Conservation (phyloP, 2,888 invertebrate genomes). For the Gisinianus flammeolus region DNA sequence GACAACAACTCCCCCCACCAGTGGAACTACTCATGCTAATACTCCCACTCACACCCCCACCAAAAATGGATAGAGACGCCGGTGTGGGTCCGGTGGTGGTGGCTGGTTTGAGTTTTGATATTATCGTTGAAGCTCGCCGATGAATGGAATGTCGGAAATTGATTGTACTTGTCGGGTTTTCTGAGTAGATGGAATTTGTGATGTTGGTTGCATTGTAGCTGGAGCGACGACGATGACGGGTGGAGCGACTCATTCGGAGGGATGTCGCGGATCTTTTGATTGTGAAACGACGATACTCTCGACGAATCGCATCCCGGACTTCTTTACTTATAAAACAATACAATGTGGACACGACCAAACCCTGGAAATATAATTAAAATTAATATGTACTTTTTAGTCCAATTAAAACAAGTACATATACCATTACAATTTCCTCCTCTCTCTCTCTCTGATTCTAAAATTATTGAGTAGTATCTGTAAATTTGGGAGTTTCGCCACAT, state of each 20-base stretch:
- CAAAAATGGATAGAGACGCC: too few relatives aligned
- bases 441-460: too few relatives aligned
- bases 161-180: slow-evolving; percentile 21
- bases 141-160: not conserved
- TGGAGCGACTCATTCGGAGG: not conserved
- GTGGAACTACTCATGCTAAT: not conserved
- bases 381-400: too few relatives aligned
- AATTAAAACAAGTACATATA: too few relatives aligned
- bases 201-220: slow-evolving; percentile 21
- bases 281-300: slow-evolving; percentile 52
- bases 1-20: not conserved
- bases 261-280: slow-evolving; percentile 47
- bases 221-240: slow-evolving; percentile 15
- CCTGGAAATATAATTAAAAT: slow-evolving; percentile 39
- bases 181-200: slow-evolving; percentile 27
- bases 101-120: slow-evolving; percentile 28
- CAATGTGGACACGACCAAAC: slow-evolving; percentile 52
- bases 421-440: too few relatives aligned
- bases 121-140: slow-evolving; percentile 5
- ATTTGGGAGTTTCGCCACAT: too few relatives aligned
- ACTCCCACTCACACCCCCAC: not conserved
- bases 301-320: slow-evolving; percentile 54
- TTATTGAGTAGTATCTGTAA: too few relatives aligned
- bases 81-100: too few relatives aligned
- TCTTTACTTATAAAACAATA: slow-evolving; percentile 57